A percentile compares a stretch with the other conserved stretches of the same genome.
phyloP scores from a whole-genome alignment of 30 jellyfish, hydroid and myxozoan species.

The Pelagia noctiluca region DNA sequence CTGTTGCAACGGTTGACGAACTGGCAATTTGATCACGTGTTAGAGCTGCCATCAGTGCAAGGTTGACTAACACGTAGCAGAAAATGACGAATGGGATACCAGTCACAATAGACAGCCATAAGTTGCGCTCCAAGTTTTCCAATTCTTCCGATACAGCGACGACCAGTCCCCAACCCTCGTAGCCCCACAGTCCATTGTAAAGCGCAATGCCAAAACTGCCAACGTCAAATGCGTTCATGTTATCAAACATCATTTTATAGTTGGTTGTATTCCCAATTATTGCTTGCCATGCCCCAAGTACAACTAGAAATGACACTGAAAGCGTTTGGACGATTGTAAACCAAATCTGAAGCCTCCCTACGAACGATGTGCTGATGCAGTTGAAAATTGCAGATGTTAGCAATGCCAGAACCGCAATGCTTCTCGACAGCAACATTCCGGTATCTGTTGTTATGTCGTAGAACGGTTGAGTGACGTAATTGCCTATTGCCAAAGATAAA shows the following conservation, averaged over 20 bases:
- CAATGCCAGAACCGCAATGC: neutral
- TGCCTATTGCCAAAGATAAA: slow-evolving; percentile 33
- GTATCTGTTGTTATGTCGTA: slow-evolving; percentile 2
- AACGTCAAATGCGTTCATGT: neutral
- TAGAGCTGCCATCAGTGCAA: slow-evolving; percentile 46
- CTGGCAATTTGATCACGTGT: slow-evolving; percentile 43
- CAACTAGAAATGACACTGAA: neutral
- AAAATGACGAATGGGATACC: slow-evolving; percentile 59
- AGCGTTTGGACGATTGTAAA: neutral
- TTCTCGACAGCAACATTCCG: slow-evolving; percentile 29
- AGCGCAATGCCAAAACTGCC: slow-evolving; percentile 37
- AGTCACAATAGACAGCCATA: slow-evolving; percentile 43
- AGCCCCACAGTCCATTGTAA: no score
- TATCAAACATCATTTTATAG: neutral
- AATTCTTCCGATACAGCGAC: slow-evolving; percentile 41
- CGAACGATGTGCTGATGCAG: neutral
- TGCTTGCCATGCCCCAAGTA: neutral
- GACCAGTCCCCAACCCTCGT: slow-evolving; percentile 64
- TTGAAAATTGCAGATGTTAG: neutral
- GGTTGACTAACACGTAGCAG: neutral
- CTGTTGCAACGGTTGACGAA: slow-evolving; percentile 54
- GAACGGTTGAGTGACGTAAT: slow-evolving; percentile 22
- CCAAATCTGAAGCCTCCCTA: neutral
- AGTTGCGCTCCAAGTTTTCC: slow-evolving; percentile 44
- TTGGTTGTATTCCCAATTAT: neutral